Conservation (phyloP, 1,140 invertebrate species). For the Antheraea mylitta region DNA sequence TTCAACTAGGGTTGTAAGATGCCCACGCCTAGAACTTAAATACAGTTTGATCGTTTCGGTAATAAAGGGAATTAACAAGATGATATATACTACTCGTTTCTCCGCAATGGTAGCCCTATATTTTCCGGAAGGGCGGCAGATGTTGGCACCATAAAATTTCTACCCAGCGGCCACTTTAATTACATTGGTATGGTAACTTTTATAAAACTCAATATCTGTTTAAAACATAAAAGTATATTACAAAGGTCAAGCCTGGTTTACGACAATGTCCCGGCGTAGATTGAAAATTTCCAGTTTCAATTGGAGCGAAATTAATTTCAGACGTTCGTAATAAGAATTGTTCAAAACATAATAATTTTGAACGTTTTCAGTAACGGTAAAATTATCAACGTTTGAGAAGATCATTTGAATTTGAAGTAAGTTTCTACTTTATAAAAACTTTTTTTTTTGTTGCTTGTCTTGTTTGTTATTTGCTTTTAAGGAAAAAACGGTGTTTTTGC, state of each 20-base stretch:
- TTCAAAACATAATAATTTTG: too few relatives aligned
- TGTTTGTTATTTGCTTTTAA: too few relatives aligned
- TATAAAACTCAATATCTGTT: conserved; percentile 1
- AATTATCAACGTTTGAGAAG: too few relatives aligned
- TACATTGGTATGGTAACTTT: not conserved
- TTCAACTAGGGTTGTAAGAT: too few relatives aligned
- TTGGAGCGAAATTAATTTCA: not conserved
- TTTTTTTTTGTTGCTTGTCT: too few relatives aligned
- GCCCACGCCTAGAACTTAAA: not conserved
- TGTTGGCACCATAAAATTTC: not conserved
- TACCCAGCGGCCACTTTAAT: not conserved
- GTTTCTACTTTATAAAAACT: too few relatives aligned
- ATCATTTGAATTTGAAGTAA: too few relatives aligned
- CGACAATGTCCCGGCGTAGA: not conserved
- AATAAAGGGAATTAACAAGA: too few relatives aligned
- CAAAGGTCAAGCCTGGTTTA: not conserved
- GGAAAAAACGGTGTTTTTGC: too few relatives aligned
- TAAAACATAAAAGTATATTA: not conserved
- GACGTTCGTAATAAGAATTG: not conserved
- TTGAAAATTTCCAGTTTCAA: not conserved
- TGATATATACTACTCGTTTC: not conserved
- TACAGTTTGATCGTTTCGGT: not conserved
- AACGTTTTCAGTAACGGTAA: too few relatives aligned
- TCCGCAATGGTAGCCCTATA: not conserved
- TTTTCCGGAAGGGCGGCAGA: not conserved